phyloP scores from a whole-genome alignment of 2,888 invertebrate genomes.

The Argyra leucocephala region DNA sequence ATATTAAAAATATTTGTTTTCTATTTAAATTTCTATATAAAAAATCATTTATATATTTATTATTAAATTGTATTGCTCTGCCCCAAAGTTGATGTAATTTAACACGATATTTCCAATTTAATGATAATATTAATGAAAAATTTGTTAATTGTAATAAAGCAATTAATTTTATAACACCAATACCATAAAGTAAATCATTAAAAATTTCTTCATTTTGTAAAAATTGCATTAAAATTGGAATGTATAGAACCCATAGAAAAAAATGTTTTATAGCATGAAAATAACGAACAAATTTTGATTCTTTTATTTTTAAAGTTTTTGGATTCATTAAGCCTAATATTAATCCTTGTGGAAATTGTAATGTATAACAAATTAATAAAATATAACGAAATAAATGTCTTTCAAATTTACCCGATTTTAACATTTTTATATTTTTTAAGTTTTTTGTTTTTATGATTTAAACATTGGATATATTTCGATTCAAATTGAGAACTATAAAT shows the following conservation, averaged over 20 bases:
- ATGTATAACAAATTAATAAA: neutral
- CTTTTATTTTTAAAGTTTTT: neutral
- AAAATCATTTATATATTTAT: neutral
- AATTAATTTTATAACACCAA: neutral
- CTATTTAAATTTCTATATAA: neutral
- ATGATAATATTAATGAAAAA: constrained; percentile 1
- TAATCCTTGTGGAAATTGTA: neutral
- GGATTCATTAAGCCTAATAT: neutral
- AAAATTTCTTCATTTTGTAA: neutral
- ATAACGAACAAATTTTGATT: neutral
- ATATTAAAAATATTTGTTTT: neutral
- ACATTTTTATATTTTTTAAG: no score
- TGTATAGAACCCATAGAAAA: neutral
- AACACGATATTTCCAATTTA: neutral
- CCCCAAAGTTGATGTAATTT: neutral
- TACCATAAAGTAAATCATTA: neutral
- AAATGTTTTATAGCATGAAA: neutral
- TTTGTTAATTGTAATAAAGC: neutral
- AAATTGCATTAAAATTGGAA: neutral
- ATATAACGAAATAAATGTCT: neutral
- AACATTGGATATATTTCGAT: no score
- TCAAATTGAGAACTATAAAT: no score
- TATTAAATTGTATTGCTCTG: neutral
- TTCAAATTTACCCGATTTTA: no score
- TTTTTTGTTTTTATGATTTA: no score